Percentiles rank a stretch among this genome's conserved stretches.
phyloP scores from a whole-genome alignment of 2,113 vertebrate species.

The Microcebus jonahi region DNA sequence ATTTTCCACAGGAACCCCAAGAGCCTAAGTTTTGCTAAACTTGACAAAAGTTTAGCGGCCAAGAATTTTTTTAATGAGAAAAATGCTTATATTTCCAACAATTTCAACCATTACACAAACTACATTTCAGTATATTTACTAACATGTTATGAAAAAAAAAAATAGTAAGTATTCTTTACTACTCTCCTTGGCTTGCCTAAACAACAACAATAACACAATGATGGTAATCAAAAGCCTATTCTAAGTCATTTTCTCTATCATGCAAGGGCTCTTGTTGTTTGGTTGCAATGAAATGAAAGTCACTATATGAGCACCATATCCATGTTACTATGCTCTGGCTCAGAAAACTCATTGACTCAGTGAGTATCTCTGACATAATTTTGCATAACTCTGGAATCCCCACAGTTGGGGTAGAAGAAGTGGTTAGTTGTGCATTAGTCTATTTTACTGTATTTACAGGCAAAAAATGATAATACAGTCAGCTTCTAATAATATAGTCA shows the following conservation, averaged over 20 bases:
- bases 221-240: background rate
- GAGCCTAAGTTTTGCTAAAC: background rate
- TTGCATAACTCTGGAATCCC: background rate
- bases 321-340: background rate
- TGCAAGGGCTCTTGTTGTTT: background rate
- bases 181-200: background rate
- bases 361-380: background rate
- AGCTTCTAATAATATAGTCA: background rate
- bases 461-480: background rate
- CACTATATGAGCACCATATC: fast-evolving
- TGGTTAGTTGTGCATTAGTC: background rate
- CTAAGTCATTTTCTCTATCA: background rate
- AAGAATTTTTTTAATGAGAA: background rate
- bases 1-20: background rate
- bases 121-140: background rate
- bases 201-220: background rate
- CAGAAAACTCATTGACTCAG: background rate
- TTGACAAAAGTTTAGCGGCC: background rate
- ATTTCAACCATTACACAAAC: background rate
- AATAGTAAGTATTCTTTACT: background rate
- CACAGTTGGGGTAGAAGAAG: background rate
- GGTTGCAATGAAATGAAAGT: background rate
- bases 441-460: background rate
- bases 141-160: background rate
- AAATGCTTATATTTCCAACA: background rate